Percentiles rank a stretch among this genome's conserved stretches.
phyloP scores from a whole-genome alignment of 92 coral and sea anemone species.

The Isaurus tuberculatus region DNA sequence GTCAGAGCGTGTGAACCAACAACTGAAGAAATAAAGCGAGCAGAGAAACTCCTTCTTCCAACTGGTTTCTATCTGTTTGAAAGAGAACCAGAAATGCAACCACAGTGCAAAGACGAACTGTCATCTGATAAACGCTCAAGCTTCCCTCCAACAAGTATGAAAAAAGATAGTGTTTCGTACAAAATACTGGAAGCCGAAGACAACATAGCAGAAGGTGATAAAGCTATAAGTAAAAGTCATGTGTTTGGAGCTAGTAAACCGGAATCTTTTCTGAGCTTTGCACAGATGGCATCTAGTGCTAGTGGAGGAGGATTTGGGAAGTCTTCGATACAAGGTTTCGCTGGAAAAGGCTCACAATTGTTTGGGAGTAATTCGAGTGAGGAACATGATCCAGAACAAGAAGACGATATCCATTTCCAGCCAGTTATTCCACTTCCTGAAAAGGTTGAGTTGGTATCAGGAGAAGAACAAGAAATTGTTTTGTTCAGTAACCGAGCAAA shows the following conservation, averaged over 20 bases:
- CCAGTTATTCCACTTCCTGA: constrained; percentile 65
- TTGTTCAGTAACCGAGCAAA: constrained; percentile 73
- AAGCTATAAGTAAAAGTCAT: not conserved
- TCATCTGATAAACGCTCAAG: not conserved
- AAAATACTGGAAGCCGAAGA: not conserved
- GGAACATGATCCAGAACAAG: constrained; percentile 51
- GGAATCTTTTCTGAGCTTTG: constrained; percentile 56
- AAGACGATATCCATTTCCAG: constrained; percentile 60
- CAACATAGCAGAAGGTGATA: not conserved
- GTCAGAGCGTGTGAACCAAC: constrained; percentile 59
- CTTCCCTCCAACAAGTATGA: not conserved
- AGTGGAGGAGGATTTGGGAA: constrained; percentile 35
- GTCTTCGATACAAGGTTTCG: constrained; percentile 46
- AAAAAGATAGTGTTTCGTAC: not conserved
- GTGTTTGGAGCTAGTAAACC: constrained; percentile 66
- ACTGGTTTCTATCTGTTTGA: constrained; percentile 57
- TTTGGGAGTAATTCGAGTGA: constrained; percentile 40
- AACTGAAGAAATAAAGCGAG: constrained; percentile 61
- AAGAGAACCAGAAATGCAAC: constrained; percentile 38
- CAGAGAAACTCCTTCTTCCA: constrained; percentile 66
- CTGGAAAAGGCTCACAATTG: constrained; percentile 72
- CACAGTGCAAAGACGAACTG: not conserved
- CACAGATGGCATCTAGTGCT: constrained; percentile 46
- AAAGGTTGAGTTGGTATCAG: constrained; percentile 63
- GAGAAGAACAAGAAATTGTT: constrained; percentile 74